Conservation (phyloP, 2,888 invertebrate species). For the Scaeva pyrastri region DNA sequence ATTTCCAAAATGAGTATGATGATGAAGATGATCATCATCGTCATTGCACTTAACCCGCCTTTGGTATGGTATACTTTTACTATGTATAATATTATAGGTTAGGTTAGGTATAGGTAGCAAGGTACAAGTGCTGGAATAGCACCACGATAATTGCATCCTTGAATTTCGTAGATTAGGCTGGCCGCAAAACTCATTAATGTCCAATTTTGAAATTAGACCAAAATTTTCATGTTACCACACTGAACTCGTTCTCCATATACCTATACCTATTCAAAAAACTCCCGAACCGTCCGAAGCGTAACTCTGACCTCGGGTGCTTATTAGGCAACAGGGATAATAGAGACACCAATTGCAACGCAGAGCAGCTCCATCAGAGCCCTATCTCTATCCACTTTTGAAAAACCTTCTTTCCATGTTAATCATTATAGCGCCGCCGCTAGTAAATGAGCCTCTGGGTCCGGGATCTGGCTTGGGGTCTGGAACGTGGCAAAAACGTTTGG, state of each 20-base stretch:
- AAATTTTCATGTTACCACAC: constrained; percentile 40
- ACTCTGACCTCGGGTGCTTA: not conserved
- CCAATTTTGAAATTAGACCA: constrained; percentile 67
- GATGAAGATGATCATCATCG: constrained; percentile 15
- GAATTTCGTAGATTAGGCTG: constrained; percentile 65
- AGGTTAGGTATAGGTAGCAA: not conserved
- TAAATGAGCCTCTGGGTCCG: constrained; percentile 50
- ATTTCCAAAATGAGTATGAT: not conserved
- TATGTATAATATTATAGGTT: not conserved
- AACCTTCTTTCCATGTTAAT: constrained; percentile 51
- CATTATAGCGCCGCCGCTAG: constrained; percentile 47
- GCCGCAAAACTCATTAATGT: constrained; percentile 73
- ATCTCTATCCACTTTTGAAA: constrained; percentile 6
- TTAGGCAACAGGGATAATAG: not conserved
- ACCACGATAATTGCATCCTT: constrained; percentile 64
- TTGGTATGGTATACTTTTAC: constrained; percentile 11
- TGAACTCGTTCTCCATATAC: too few relatives aligned
- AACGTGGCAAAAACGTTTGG: constrained; percentile 34
- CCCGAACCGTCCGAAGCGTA: too few relatives aligned
- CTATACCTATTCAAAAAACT: too few relatives aligned
- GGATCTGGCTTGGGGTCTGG: too few relatives aligned
- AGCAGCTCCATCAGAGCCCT: not conserved
- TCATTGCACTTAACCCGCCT: constrained; percentile 56
- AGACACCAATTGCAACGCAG: not conserved
- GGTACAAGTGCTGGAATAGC: not conserved